Evolutionary conservation across 2,888 invertebrate genomes (phyloP).

Genomic region (Sminthurides aquaticus): DNA sequence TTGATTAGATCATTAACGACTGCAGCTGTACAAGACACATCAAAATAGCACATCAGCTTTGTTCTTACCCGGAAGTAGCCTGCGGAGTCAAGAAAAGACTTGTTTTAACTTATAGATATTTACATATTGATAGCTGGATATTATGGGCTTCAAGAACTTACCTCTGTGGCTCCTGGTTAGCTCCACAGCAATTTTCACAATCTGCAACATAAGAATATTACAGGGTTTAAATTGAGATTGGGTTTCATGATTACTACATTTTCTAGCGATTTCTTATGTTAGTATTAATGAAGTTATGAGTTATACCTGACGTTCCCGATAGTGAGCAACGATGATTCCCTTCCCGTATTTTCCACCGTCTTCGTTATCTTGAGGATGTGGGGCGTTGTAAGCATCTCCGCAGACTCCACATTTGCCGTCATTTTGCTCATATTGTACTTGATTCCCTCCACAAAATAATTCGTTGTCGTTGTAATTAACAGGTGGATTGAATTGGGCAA

Average conservation of each 20-base stretch:
- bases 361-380: slow-evolving; percentile 71
- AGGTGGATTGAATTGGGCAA: slow-evolving; percentile 44
- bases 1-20: too few relatives aligned
- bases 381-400: slow-evolving; percentile 72
- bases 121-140: too few relatives aligned
- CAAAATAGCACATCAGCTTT: background rate
- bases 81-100: background rate
- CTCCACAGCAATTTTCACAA: slow-evolving; percentile 77
- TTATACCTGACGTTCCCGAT: slow-evolving; percentile 75
- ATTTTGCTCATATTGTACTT: slow-evolving; percentile 7
- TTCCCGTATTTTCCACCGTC: slow-evolving; percentile 78
- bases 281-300: too few relatives aligned
- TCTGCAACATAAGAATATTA: too few relatives aligned
- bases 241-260: too few relatives aligned
- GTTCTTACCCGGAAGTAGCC: slow-evolving; percentile 2
- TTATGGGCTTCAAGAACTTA: slow-evolving; percentile 45
- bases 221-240: too few relatives aligned
- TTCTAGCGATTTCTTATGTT: too few relatives aligned
- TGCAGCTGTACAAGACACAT: background rate
- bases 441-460: slow-evolving; percentile 53
- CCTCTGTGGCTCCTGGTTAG: slow-evolving; percentile 84
- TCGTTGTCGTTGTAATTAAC: slow-evolving; percentile 53
- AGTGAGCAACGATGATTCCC: slow-evolving; percentile 74
- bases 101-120: background rate
- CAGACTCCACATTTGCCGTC: slow-evolving; percentile 53